A percentile compares a stretch with the other conserved stretches of the same genome.
Conservation (phyloP, 2,888 invertebrate genomes). For the Periphyllus acericola region DNA sequence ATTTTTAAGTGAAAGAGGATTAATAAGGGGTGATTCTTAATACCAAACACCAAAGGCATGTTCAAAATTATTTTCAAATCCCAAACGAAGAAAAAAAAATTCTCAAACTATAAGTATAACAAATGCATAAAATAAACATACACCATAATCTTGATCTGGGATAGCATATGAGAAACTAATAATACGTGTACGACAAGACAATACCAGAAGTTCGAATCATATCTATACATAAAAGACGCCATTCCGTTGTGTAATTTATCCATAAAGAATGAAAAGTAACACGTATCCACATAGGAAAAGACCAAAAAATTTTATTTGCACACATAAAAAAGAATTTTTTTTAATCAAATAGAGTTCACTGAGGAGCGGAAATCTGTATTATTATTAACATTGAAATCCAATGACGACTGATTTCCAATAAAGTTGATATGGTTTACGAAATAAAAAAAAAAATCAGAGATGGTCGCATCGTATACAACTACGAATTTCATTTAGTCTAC, state of each 20-base stretch:
- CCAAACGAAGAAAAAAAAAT: not conserved
- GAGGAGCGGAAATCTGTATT: not conserved
- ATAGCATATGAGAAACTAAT: not conserved
- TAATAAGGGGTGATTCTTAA: not conserved
- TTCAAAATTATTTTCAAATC: too few relatives aligned
- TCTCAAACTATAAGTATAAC: not conserved
- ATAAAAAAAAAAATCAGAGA: not conserved
- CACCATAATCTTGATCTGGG: not conserved
- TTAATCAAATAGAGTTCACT: not conserved
- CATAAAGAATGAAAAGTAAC: too few relatives aligned
- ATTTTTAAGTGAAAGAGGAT: not conserved
- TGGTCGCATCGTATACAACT: not conserved
- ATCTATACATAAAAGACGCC: not conserved
- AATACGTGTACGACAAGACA: conserved; percentile 21
- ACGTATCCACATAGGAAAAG: too few relatives aligned
- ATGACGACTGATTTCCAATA: conserved; percentile 2
- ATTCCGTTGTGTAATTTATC: not conserved
- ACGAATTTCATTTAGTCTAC: not conserved
- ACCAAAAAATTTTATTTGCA: too few relatives aligned
- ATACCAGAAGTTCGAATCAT: conserved; percentile 28
- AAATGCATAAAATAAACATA: not conserved
- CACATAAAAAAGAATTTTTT: too few relatives aligned
- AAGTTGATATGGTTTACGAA: conserved; percentile 1
- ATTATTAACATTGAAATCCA: not conserved
- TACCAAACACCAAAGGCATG: not conserved